Conservation (phyloP, 1,140 invertebrate genomes). For the Antheraea mylitta region DNA sequence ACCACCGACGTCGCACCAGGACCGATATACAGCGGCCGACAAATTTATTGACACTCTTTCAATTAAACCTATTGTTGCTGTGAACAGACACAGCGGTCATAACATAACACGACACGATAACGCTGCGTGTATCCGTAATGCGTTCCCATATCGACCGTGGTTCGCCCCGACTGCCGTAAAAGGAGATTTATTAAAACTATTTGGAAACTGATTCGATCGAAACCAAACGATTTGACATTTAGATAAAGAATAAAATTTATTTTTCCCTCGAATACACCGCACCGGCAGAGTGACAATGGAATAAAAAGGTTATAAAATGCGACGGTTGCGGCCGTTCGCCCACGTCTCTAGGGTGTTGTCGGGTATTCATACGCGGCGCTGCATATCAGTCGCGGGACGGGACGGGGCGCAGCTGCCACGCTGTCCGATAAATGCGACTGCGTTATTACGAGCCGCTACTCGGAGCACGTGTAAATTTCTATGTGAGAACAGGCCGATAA, state of each 20-base stretch:
- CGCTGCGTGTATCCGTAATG: slow-evolving; percentile 71
- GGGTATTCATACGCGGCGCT: slow-evolving; percentile 43
- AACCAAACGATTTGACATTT: slow-evolving; percentile 77
- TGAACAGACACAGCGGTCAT: slow-evolving; percentile 58
- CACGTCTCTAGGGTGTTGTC: slow-evolving; percentile 63
- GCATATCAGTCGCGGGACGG: slow-evolving; percentile 40
- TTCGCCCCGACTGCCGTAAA: slow-evolving; percentile 64
- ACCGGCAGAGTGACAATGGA: slow-evolving; percentile 70
- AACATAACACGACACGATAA: slow-evolving; percentile 74
- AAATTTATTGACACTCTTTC: slow-evolving; percentile 78
- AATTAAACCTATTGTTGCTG: slow-evolving; percentile 76
- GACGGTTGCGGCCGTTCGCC: slow-evolving; percentile 56
- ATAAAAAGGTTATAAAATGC: slow-evolving; percentile 77
- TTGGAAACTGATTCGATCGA: slow-evolving; percentile 78
- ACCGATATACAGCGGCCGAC: slow-evolving; percentile 44
- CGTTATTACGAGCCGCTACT: slow-evolving; percentile 62
- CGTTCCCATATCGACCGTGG: slow-evolving; percentile 59
- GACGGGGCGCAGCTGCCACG: slow-evolving; percentile 37
- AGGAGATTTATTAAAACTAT: slow-evolving; percentile 79
- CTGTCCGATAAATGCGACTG: slow-evolving; percentile 67
- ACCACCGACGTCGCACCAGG: slow-evolving; percentile 66
- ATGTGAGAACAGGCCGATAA: slow-evolving; percentile 68
- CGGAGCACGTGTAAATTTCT: slow-evolving; percentile 75
- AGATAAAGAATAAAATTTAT: slow-evolving; percentile 77
- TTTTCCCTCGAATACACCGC: slow-evolving; percentile 63